Base-by-base conservation (phyloP, 2,797 vertebrate genomes). In the Takifugu rubripes region DNA sequence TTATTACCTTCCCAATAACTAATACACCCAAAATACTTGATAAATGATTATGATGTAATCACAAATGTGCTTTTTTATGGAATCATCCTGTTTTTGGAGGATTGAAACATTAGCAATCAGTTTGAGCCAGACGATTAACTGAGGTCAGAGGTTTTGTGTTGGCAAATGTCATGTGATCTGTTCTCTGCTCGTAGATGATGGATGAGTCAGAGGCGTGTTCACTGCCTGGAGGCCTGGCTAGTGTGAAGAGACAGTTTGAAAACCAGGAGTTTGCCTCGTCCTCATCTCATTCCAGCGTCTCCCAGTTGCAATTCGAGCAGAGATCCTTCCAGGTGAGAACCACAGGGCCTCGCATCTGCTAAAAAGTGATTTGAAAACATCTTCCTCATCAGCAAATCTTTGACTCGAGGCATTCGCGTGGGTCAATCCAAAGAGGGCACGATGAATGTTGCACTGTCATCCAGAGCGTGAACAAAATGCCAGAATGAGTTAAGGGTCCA, bases 211-310 rank as follows among this genome's bases (percentile, higher is more conserved):
- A 93, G 76, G 82, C 89, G 0, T 93, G 92, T 44, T 91, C 91
- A 6, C 89, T 97, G 78, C 93, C 95, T 15, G 96, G 96, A 3
- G 96, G 96, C 51, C 87, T 99, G 69, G 95, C 94, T 74, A 94
- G 92, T 5, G 91, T 97, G 74, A 97, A 95, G 87, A 94, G 90
- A 80, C 96, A 96, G 64, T 98, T 99, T 21, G 96, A 98, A 86
- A 94, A 87, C 79, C 92, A 91, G 25, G 89, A 90, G 79, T 83
- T 83, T 33, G 52, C 77, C 7, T 84, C 89, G 0, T 87, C 88
- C 0, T 88, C 93, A 47, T 90, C 92, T n/a, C 89, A 81, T 70
- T 93, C 91, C 68, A 85, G 74, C 5, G 86, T 92, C 81, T 86
- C 91, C 74, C 93, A 94, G 56, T 51, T 87, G 57, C 92, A 94